These are phyloP conservation scores for Camelus dromedarius DNA, from an alignment of 2,113 vertebrate species.

Conservation along the genomic window DNA sequence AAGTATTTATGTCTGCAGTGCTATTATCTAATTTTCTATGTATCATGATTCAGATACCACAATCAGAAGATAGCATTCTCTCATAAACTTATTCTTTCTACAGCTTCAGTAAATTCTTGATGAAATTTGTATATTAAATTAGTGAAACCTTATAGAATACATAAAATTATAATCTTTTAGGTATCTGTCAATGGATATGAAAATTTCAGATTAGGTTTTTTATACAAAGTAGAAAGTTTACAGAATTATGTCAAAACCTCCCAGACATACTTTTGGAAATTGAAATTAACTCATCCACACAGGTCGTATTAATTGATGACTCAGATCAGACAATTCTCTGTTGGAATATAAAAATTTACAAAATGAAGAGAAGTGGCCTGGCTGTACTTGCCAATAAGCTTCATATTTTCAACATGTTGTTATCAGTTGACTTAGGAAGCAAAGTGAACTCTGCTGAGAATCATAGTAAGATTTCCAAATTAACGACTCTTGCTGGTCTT, in stretches of 20 bases:
- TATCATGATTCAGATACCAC: not conserved
- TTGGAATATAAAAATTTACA: not conserved
- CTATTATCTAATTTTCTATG: not conserved
- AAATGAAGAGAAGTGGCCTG: not conserved
- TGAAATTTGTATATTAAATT: not conserved
- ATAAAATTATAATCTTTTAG: not conserved
- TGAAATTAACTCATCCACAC: not conserved
- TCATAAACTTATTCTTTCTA: not conserved
- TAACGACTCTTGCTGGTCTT: not conserved
- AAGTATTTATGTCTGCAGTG: not conserved
- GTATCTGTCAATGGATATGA: not conserved
- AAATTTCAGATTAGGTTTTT: not conserved
- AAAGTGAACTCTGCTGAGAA: not conserved
- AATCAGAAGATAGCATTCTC: not conserved
- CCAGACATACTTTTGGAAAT: not conserved
- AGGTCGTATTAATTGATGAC: not conserved
- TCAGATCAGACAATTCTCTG: not conserved
- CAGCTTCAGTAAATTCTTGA: not conserved
- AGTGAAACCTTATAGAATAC: not conserved
- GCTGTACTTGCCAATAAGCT: not conserved
- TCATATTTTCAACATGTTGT: not conserved
- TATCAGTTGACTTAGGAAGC: not conserved
- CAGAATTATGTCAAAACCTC: not conserved
- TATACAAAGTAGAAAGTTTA: not conserved
- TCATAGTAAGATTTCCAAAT: not conserved